Conservation (phyloP, 2,888 invertebrate genomes). For the Tipula helvola region DNA sequence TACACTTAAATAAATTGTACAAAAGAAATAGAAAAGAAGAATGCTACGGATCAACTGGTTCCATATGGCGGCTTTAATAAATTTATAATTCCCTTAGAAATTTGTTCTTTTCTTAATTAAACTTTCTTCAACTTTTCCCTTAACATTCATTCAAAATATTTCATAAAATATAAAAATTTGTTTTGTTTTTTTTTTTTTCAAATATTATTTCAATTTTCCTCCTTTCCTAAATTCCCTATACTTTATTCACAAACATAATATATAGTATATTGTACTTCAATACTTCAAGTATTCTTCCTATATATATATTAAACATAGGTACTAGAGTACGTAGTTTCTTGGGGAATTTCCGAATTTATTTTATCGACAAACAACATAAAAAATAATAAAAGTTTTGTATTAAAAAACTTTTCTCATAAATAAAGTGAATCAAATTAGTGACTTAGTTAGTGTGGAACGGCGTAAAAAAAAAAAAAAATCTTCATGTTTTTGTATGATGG, state of each 20-base stretch:
- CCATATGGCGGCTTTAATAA: not conserved
- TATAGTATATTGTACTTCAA: too few species aligned
- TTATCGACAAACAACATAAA: not conserved
- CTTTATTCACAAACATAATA: too few species aligned
- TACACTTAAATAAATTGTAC: too few species aligned
- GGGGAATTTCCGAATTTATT: not conserved
- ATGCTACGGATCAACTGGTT: not conserved
- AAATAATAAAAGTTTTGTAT: not conserved
- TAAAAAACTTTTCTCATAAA: slow-evolving; percentile 4
- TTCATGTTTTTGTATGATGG: not conserved
- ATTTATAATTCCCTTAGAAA: not conserved
- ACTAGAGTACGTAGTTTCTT: not conserved
- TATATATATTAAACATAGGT: not conserved
- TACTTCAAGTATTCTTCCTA: not conserved
- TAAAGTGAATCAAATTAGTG: not conserved
- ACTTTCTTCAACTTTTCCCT: not conserved
- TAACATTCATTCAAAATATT: not conserved
- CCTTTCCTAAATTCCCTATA: not conserved
- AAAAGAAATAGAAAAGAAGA: not conserved
- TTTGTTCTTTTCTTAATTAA: not conserved
- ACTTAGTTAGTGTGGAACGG: not conserved
- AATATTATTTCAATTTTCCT: not conserved
- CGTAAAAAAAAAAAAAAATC: not conserved
- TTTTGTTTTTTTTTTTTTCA: not conserved
- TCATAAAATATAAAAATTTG: not conserved